Evolutionary conservation across 2,888 invertebrate genomes (phyloP), one percentile per base, ranked within the genome.

Genomic region (Cantharis flavilabris): DNA sequence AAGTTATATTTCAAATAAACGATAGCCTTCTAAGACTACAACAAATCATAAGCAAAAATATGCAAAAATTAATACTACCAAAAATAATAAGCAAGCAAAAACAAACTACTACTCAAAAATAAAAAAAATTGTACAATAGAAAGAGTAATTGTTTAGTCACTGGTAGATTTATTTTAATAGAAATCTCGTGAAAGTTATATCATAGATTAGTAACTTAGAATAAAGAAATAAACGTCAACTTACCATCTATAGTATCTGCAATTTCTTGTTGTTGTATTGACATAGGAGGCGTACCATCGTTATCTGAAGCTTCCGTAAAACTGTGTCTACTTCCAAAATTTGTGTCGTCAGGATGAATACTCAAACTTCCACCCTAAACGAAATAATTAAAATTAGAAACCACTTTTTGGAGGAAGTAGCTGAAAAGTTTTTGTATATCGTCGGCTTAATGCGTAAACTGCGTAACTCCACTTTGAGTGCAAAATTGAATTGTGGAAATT

Each of bases 191-290:
- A 49, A 49, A 49, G 7, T 49, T 49, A 13, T 33, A n/a, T 49
- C 49, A 49, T 49, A 49, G n/a, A n/a, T 49, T 49, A 49, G 49
- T 49, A 49, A 49, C 49, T 71, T 71, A 71, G 9, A 71, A 62
- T 18, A 49, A 9, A 49, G n/a, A 49, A 49, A 49, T 13, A 33
- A 49, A 49, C 49, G n/a, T 7, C 49, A 81, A 90, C 94, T 94
- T 89, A 94, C 94, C 94, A 88, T 94, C 94, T 86, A 94, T 93
- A 84, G 93, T 91, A 89, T 94, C 94, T 80, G 92, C 91, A 86
- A 92, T 92, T 88, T 94, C 94, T 65, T 93, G 91, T 82, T 92
- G 92, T 81, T 93, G 91, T 85, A 92, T 91, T 80, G 92, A 89
- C 75, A 76, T 76, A 82, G 91, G 91, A 83, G 90, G 90, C 86